phyloP scores from a whole-genome alignment of 2,113 vertebrate species.

The Cranoglanis bouderius region DNA sequence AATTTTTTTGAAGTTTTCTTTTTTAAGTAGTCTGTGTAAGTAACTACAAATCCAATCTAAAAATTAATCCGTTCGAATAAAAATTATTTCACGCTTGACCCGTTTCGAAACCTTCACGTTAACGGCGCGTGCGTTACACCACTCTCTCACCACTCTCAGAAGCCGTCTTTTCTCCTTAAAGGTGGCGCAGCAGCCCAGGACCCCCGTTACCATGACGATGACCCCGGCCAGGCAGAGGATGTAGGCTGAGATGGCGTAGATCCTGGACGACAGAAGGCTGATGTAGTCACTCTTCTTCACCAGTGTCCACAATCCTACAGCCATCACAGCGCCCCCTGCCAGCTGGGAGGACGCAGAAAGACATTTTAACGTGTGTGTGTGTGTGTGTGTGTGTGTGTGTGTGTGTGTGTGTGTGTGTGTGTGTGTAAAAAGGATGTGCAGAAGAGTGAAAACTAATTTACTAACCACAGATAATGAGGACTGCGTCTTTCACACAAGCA shows the following conservation, averaged over 20 bases:
- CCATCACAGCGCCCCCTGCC: constrained; percentile 92
- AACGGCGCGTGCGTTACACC: neutral
- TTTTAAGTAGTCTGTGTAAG: neutral
- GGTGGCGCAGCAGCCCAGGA: constrained; percentile 95
- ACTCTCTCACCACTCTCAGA: constrained; percentile 85
- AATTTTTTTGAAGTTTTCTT: too few species aligned
- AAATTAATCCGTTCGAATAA: too few species aligned
- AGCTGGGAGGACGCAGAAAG: constrained; percentile 71
- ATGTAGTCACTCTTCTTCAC: constrained; percentile 96
- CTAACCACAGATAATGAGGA: too few species aligned
- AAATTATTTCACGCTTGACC: too few species aligned
- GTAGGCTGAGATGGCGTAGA: constrained; percentile 90
- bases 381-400: neutral
- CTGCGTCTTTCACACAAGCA: neutral
- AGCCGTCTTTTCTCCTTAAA: constrained; percentile 91
- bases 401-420: too few species aligned
- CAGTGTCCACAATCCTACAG: constrained; percentile 92
- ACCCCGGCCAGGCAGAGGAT: constrained; percentile 91
- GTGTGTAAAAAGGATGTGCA: neutral
- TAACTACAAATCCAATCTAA: neutral
- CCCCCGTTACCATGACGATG: constrained; percentile 94
- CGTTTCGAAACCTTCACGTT: neutral
- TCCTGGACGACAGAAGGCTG: constrained; percentile 92
- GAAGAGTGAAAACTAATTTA: neutral
- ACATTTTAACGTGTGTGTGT: neutral